phyloP scores from a whole-genome alignment of 1,140 invertebrate species.

The Asobara japonica region DNA sequence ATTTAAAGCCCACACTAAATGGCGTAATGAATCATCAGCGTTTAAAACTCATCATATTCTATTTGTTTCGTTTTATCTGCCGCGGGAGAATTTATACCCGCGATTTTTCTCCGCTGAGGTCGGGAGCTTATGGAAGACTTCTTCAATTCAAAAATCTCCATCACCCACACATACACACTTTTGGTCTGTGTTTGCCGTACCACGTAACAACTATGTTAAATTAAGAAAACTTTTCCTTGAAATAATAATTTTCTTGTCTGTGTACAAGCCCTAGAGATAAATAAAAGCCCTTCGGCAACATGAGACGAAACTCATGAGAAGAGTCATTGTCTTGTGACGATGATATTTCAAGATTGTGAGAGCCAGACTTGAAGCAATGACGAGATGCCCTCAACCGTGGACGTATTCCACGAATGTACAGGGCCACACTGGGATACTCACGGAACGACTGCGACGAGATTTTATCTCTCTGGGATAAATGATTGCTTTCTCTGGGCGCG shows the following conservation, averaged over 20 bases:
- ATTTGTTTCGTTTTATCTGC: too few species aligned
- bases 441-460: constrained; percentile 5
- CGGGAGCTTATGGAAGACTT: too few species aligned
- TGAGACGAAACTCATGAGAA: too few species aligned
- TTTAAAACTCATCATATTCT: background rate
- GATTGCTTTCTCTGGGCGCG: constrained; percentile 18
- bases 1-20: background rate
- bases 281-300: background rate
- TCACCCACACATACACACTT: too few species aligned
- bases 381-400: background rate
- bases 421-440: background rate
- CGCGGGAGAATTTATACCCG: too few species aligned
- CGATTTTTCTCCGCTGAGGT: too few species aligned
- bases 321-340: constrained; percentile 23
- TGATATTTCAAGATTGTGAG: constrained; percentile 13
- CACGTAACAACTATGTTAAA: too few species aligned
- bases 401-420: background rate
- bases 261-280: background rate
- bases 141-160: too few species aligned
- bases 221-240: too few species aligned
- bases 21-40: background rate
- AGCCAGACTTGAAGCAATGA: background rate
- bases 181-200: too few species aligned
- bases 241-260: background rate
- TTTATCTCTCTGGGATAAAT: constrained; percentile 26